phyloP scores from a whole-genome alignment of 2,888 invertebrate species.

The Drosophila conformis region DNA sequence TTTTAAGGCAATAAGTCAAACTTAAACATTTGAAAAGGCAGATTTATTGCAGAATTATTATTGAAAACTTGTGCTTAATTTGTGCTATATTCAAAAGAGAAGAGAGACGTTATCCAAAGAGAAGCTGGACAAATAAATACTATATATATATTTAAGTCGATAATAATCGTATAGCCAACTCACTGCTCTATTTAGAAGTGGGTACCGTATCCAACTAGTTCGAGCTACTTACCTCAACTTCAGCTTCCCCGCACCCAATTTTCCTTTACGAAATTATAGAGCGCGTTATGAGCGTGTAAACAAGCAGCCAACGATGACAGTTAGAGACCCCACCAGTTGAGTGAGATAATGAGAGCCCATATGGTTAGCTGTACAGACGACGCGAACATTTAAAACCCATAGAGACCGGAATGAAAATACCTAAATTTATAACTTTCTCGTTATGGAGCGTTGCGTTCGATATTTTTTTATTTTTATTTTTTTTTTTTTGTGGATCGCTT shows the following conservation, averaged over 20 bases:
- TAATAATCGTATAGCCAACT: not conserved
- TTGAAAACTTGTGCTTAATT: not conserved
- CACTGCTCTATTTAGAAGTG: constrained; percentile 15
- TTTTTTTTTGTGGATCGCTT: constrained; percentile 4
- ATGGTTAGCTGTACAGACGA: not conserved
- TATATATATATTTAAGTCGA: not conserved
- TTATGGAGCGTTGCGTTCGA: constrained; percentile 62
- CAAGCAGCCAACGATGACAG: constrained; percentile 76
- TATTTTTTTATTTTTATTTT: not conserved
- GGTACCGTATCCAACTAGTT: constrained; percentile 6
- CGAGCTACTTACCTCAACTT: constrained; percentile 4
- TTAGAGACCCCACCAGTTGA: constrained; percentile 67
- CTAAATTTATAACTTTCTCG: constrained; percentile 83
- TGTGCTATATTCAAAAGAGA: not conserved
- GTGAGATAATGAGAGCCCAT: not conserved
- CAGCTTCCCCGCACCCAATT: not conserved
- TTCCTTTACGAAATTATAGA: constrained; percentile 44
- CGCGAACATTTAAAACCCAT: not conserved
- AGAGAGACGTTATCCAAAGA: not conserved
- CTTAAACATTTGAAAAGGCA: not conserved
- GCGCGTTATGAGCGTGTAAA: constrained; percentile 73
- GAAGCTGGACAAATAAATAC: not conserved
- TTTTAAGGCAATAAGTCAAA: not conserved
- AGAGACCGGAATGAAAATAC: constrained; percentile 66
- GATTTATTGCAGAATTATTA: not conserved